Conservation (phyloP, 2,797 vertebrate species). For the Danionella dracula region DNA sequence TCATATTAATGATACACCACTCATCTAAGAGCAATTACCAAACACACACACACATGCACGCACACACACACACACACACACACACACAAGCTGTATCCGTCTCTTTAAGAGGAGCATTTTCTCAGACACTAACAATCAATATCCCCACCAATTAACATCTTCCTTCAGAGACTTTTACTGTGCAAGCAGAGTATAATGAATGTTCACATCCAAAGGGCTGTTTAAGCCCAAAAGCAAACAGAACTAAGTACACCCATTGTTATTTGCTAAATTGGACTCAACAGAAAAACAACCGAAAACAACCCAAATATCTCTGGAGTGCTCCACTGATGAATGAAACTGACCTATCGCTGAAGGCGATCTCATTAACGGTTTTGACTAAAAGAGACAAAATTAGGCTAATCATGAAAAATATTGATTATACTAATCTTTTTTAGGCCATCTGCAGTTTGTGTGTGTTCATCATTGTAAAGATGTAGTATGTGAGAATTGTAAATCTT, state of each 20-base stretch:
- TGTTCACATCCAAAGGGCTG: neutral
- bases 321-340: neutral
- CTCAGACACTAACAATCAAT: constrained; percentile 11
- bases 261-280: neutral
- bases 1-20: constrained; percentile 15
- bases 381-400: neutral
- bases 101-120: constrained; percentile 6
- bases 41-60: neutral
- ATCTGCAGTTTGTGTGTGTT: too few species aligned
- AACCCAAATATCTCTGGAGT: neutral
- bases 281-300: neutral
- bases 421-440: too few species aligned
- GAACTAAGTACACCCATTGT: neutral
- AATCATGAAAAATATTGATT: neutral
- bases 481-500: too few species aligned
- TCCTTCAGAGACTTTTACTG: constrained; percentile 1
- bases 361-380: neutral
- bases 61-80: constrained; percentile 9
- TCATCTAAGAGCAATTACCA: constrained; percentile 20
- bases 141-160: constrained; percentile 10
- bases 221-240: constrained; percentile 22
- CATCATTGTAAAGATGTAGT: too few species aligned
- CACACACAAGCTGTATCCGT: neutral
- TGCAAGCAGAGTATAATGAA: neutral
- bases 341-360: neutral